These are phyloP conservation scores for Coccyzus lansbergi DNA, from an alignment of 2,797 vertebrate species.

Conservation along the genomic window DNA sequence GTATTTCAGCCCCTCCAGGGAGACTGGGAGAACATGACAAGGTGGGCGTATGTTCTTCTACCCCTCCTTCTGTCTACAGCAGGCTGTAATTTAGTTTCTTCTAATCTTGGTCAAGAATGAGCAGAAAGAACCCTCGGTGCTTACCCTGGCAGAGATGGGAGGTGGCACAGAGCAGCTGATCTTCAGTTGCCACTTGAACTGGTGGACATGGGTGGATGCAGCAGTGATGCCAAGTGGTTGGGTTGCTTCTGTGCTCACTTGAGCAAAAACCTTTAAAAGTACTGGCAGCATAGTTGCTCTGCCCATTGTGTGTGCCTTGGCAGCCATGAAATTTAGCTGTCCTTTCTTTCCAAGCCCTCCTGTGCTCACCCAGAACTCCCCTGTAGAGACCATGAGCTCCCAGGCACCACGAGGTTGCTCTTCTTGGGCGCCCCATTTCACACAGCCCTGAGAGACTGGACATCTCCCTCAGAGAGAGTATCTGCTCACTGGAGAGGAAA, in stretches of 20 bases:
- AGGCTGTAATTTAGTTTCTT: not conserved
- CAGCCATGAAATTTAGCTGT: not conserved
- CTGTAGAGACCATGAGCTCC: not conserved
- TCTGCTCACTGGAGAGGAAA: not conserved
- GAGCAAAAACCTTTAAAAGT: not conserved
- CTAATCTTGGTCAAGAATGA: not conserved
- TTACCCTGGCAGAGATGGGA: not conserved
- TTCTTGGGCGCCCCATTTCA: not conserved
- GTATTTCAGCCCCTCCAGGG: not conserved
- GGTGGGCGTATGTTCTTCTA: not conserved
- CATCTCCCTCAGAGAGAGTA: not conserved
- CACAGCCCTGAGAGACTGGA: not conserved
- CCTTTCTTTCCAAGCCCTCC: not conserved
- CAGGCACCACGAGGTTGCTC: rapidly evolving
- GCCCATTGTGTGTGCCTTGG: rapidly evolving
- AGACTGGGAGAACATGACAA: not conserved
- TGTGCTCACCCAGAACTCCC: not conserved
- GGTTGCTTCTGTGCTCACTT: not conserved
- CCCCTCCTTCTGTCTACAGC: not conserved
- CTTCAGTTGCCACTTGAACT: not conserved
- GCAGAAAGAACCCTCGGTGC: not conserved
- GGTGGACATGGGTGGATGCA: not conserved
- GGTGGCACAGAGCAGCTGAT: not conserved
- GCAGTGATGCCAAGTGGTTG: rapidly evolving
- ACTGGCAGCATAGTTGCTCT: not conserved